These are phyloP conservation scores for Drosophila nannoptera DNA, from an alignment of 1,140 invertebrate species.

Conservation along the genomic window DNA sequence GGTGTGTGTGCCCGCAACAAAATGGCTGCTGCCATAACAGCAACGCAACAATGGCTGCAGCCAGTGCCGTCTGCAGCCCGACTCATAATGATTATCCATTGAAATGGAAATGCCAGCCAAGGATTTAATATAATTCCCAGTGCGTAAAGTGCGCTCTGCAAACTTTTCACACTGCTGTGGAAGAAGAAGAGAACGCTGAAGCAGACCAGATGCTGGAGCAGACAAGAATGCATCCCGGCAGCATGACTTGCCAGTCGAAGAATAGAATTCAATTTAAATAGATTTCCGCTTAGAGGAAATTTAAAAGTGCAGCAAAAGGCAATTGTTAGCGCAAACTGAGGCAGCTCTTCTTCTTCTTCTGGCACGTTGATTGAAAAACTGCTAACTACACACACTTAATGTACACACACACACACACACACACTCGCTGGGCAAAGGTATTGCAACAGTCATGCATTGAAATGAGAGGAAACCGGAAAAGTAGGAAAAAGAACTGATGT, in stretches of 20 bases:
- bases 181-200: conserved; percentile 8
- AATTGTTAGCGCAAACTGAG: conserved; percentile 63
- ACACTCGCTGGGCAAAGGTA: conserved; percentile 34
- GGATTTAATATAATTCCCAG: conserved; percentile 77
- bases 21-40: conserved; percentile 57
- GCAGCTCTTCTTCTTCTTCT: conserved; percentile 20
- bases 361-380: conserved; percentile 73
- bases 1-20: conserved; percentile 31
- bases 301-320: conserved; percentile 65
- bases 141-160: conserved; percentile 61
- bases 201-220: conserved; percentile 23
- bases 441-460: conserved; percentile 51
- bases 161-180: conserved; percentile 56
- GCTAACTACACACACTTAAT: conserved; percentile 67
- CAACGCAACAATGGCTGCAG: conserved; percentile 34
- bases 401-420: conserved; percentile 33
- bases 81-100: conserved; percentile 78
- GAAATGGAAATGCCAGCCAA: conserved; percentile 74
- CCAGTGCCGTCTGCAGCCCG: conserved; percentile 46
- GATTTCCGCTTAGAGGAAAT: conserved; percentile 78
- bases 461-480: conserved; percentile 37
- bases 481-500: conserved; percentile 29
- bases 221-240: conserved; percentile 49
- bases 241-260: conserved; percentile 63
- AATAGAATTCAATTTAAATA: conserved; percentile 78